These are phyloP conservation scores for Streblospio benedicti DNA, from an alignment of 1,140 invertebrate species.

Conservation along the genomic window DNA sequence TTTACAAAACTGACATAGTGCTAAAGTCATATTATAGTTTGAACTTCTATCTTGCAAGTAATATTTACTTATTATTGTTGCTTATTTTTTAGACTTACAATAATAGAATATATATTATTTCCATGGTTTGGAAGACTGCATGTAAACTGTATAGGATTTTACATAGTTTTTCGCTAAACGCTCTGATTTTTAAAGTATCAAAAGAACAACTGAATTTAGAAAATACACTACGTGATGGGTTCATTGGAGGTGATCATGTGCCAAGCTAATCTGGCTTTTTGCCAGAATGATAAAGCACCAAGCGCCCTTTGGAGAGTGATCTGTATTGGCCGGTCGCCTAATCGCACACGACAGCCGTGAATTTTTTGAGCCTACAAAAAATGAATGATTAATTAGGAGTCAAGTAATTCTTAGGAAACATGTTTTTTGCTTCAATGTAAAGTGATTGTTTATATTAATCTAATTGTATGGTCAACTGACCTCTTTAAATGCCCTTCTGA, in stretches of 20 bases:
- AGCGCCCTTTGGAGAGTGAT: slow-evolving; percentile 81
- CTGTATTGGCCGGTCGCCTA: slow-evolving; percentile 84
- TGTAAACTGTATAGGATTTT: no score
- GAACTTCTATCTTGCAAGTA: no score
- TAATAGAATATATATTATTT: no score
- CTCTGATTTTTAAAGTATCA: no score
- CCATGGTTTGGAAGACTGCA: no score
- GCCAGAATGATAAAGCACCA: slow-evolving; percentile 71
- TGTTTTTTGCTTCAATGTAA: background rate
- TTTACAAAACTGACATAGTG: no score
- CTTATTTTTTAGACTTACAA: no score
- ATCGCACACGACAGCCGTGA: slow-evolving; percentile 70
- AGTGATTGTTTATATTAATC: background rate
- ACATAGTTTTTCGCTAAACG: no score
- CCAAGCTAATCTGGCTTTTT: slow-evolving; percentile 77
- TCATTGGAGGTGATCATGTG: slow-evolving; percentile 68
- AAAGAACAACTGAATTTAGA: no score
- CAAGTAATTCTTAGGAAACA: background rate
- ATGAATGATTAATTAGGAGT: background rate
- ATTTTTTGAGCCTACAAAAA: slow-evolving; percentile 63
- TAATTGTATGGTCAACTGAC: slow-evolving; percentile 47
- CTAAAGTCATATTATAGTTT: no score
- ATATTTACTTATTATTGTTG: no score
- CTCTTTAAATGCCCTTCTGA: slow-evolving; percentile 80
- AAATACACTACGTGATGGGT: slow-evolving; percentile 72